A percentile compares a stretch with the other conserved stretches of the same genome.
Evolutionary conservation across 2,797 vertebrate species (phyloP).

Genomic region (Pseudochirops corinnae): DNA sequence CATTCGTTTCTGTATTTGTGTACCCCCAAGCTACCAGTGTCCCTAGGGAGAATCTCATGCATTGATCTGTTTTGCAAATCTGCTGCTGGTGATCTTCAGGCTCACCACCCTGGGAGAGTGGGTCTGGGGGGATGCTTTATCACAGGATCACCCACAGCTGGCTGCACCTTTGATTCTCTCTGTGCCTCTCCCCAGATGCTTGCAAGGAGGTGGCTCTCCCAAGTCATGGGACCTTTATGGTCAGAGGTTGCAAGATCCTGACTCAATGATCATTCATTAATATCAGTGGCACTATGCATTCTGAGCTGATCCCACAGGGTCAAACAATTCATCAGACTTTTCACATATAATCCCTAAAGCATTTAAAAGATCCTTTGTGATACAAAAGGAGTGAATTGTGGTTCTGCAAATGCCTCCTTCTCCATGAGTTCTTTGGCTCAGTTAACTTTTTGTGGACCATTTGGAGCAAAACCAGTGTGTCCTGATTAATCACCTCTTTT

Average conservation of each 20-base stretch:
- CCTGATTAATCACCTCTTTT: not conserved
- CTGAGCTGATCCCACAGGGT: slow-evolving; percentile 66
- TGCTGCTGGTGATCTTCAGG: not conserved
- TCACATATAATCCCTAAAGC: slow-evolving; percentile 63
- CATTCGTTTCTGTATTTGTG: not conserved
- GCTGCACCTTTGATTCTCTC: not conserved
- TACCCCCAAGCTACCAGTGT: not conserved
- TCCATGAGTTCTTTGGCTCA: slow-evolving; percentile 35
- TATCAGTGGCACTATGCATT: slow-evolving; percentile 45
- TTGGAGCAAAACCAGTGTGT: slow-evolving; percentile 30
- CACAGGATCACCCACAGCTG: not conserved
- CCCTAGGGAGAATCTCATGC: not conserved
- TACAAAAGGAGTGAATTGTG: slow-evolving; percentile 31
- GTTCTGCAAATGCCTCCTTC: slow-evolving; percentile 36
- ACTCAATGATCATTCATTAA: not conserved
- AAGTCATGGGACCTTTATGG: not conserved
- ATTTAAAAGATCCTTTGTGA: slow-evolving; percentile 59
- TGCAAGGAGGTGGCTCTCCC: not conserved
- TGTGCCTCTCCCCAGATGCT: not conserved
- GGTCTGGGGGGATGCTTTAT: not conserved
- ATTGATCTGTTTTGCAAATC: not conserved
- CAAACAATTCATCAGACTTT: slow-evolving; percentile 50
- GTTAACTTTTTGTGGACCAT: slow-evolving; percentile 52
- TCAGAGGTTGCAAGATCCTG: not conserved
- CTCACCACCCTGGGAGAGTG: not conserved